Conservation (phyloP, 2,888 invertebrate genomes). For the Clistopyga incitator region DNA sequence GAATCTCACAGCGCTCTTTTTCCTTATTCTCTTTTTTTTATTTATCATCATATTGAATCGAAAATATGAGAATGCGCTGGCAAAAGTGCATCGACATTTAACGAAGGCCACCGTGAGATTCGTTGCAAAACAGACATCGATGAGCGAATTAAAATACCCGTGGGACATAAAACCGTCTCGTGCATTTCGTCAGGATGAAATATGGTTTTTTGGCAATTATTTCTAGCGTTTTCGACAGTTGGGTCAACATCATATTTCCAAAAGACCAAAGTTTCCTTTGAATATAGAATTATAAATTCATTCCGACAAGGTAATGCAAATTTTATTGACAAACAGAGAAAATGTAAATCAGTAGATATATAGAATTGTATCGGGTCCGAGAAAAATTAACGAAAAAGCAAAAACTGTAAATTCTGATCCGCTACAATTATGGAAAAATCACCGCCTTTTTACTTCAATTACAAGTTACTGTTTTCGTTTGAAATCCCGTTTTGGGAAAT, state of each 20-base stretch:
- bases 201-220: constrained; percentile 1
- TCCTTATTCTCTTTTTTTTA: background rate
- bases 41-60: background rate
- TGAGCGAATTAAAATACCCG: constrained; percentile 44
- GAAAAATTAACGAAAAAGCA: too few relatives aligned
- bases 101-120: constrained; percentile 56
- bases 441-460: too few relatives aligned
- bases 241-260: background rate
- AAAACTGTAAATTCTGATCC: too few relatives aligned
- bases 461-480: too few relatives aligned
- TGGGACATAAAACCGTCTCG: constrained; percentile 39
- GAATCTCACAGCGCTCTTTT: constrained; percentile 33
- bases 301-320: too few relatives aligned
- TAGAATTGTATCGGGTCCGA: too few relatives aligned
- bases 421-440: too few relatives aligned
- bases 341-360: too few relatives aligned
- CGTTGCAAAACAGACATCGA: constrained; percentile 53
- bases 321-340: too few relatives aligned
- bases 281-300: too few relatives aligned
- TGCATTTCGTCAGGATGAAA: constrained; percentile 45
- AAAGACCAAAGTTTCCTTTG: too few relatives aligned
- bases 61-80: background rate
- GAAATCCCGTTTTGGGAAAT: too few relatives aligned
- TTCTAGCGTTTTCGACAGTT: background rate
- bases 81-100: background rate